Percentiles rank a stretch among this genome's conserved stretches.
phyloP scores from a whole-genome alignment of 2,888 invertebrate genomes.

The Metacarcinus magister region DNA sequence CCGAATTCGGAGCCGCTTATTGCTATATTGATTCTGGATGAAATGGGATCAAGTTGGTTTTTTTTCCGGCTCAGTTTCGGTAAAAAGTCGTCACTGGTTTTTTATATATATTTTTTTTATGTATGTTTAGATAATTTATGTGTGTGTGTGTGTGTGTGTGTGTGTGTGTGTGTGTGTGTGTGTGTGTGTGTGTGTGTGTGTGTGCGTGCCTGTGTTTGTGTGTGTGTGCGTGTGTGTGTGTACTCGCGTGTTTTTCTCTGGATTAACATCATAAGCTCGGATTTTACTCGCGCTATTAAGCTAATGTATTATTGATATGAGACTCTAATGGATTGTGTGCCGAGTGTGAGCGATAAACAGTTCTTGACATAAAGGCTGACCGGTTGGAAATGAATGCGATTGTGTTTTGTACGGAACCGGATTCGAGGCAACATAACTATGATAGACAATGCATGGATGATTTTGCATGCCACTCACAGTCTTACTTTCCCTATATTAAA shows the following conservation, averaged over 20 bases:
- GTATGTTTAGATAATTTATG: not conserved
- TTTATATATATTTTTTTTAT: not conserved
- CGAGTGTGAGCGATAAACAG: not conserved
- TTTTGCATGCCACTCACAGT: too few species aligned
- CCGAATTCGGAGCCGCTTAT: not conserved
- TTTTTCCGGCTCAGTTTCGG: not conserved
- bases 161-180: conserved; percentile 14
- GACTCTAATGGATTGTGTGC: not conserved
- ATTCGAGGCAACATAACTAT: not conserved
- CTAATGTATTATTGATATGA: not conserved
- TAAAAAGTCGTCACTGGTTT: not conserved
- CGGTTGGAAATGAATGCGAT: not conserved
- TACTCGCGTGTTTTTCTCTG: not conserved
- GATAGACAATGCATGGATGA: not conserved
- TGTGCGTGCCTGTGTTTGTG: not conserved
- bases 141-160: not conserved
- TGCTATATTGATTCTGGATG: not conserved
- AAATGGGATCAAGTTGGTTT: not conserved
- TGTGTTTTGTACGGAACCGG: not conserved
- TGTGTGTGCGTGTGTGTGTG: too few species aligned
- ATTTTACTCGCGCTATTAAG: not conserved
- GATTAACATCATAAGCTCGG: not conserved
- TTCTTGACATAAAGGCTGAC: not conserved
- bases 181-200: conserved; percentile 26
- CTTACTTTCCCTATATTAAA: too few species aligned